Percentiles rank a stretch among this genome's conserved stretches.
phyloP scores from a whole-genome alignment of 2,113 vertebrate genomes.

The Onychostruthus taczanowskii region DNA sequence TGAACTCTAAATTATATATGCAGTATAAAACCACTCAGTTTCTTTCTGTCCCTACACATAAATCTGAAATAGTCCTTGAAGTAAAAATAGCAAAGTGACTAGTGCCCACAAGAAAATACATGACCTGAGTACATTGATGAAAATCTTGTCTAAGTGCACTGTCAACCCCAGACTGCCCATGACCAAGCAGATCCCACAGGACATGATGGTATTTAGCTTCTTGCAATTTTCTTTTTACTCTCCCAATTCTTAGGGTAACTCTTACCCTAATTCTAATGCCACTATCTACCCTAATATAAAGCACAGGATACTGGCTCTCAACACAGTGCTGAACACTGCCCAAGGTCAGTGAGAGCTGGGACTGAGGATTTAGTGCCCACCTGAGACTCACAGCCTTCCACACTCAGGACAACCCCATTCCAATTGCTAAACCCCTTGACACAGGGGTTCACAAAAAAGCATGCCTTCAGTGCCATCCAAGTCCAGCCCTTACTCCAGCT shows the following conservation, averaged over 20 bases:
- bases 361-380: neutral
- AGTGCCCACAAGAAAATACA: neutral
- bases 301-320: neutral
- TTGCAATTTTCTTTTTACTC: neutral
- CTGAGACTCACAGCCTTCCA: neutral
- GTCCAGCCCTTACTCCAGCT: neutral
- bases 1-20: neutral
- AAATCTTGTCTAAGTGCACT: neutral
- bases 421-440: neutral
- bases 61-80: neutral
- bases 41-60: neutral
- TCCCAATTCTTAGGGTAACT: neutral
- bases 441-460: neutral
- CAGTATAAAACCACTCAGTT: neutral
- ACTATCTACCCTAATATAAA: neutral
- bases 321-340: neutral
- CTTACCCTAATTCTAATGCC: neutral
- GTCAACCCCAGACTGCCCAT: neutral
- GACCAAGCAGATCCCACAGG: neutral
- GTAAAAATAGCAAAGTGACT: neutral
- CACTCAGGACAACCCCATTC: neutral
- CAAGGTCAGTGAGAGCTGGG: neutral
- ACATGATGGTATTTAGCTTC: neutral
- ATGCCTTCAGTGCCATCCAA: neutral
- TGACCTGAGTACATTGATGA: neutral